Evolutionary conservation across 1,140 invertebrate genomes (phyloP).

Genomic region (Hycleus phaleratus): DNA sequence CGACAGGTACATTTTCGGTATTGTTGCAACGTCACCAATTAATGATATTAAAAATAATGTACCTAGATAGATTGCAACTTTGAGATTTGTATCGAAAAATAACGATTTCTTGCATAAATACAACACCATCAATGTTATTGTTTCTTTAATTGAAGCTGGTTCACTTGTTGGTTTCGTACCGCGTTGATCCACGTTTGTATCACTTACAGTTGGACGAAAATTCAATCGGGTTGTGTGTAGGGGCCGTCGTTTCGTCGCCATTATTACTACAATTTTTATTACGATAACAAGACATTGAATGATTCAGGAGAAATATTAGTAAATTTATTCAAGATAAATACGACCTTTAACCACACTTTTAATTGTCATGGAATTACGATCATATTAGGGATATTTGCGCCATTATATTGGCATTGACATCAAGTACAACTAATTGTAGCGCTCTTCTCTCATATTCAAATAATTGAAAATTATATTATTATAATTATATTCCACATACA

Average conservation of each 20-base stretch:
- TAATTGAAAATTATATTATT: too few species aligned
- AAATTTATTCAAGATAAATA: too few species aligned
- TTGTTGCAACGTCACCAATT: constrained; percentile 70
- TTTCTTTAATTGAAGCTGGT: constrained; percentile 71
- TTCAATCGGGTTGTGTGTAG: constrained; percentile 40
- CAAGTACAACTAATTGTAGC: too few species aligned
- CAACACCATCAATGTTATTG: constrained; percentile 75
- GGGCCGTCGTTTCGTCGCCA: constrained; percentile 32
- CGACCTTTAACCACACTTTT: too few species aligned
- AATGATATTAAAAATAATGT: constrained; percentile 77
- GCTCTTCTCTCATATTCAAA: too few species aligned
- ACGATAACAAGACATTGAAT: too few species aligned
- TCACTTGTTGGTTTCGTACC: constrained; percentile 71
- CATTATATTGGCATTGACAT: too few species aligned
- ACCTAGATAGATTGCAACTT: constrained; percentile 75
- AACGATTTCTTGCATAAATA: constrained; percentile 80
- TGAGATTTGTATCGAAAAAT: constrained; percentile 77
- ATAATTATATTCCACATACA: too few species aligned
- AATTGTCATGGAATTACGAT: too few species aligned
- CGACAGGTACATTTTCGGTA: constrained; percentile 81
- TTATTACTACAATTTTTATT: constrained; percentile 1
- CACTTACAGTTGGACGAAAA: constrained; percentile 47
- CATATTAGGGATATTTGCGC: too few species aligned
- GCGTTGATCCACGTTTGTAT: constrained; percentile 42
- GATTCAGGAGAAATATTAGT: too few species aligned